Evolutionary conservation across 2,797 vertebrate species (phyloP).

Genomic region (Silurus lanzhouensis): DNA sequence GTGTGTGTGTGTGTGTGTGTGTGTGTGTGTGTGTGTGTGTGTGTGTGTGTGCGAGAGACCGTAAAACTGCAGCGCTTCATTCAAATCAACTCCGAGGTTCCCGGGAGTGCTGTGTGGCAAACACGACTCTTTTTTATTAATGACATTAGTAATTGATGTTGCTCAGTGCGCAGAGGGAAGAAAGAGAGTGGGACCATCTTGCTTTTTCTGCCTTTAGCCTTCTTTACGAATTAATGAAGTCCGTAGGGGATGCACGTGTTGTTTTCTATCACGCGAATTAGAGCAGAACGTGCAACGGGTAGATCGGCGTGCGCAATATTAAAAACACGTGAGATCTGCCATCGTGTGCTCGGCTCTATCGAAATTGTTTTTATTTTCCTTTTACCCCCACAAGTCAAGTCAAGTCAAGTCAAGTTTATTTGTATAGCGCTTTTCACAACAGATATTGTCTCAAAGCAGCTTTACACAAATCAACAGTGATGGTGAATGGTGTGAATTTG

Average conservation of each 20-base stretch:
- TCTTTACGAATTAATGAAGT: not conserved
- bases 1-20: not conserved
- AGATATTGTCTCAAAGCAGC: too few species aligned
- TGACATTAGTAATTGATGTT: conserved; percentile 13
- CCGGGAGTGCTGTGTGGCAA: not conserved
- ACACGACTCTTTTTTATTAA: not conserved
- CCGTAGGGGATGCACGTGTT: not conserved
- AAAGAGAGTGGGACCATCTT: not conserved
- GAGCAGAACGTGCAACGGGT: not conserved
- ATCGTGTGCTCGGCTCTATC: too few species aligned
- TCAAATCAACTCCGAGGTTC: not conserved
- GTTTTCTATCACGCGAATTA: not conserved
- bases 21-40: not conserved
- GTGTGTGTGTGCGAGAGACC: not conserved
- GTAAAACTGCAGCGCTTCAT: not conserved
- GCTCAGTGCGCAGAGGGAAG: not conserved
- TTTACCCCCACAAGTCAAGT: too few species aligned
- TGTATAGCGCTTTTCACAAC: too few species aligned
- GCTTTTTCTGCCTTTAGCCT: not conserved
- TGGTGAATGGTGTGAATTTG: too few species aligned
- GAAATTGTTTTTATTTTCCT: not conserved
- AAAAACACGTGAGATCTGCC: not conserved
- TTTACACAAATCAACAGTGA: too few species aligned
- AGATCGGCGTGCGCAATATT: not conserved
- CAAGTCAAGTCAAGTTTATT: too few species aligned